phyloP scores from a whole-genome alignment of 2,888 invertebrate species.

The Eulithis prunata region DNA sequence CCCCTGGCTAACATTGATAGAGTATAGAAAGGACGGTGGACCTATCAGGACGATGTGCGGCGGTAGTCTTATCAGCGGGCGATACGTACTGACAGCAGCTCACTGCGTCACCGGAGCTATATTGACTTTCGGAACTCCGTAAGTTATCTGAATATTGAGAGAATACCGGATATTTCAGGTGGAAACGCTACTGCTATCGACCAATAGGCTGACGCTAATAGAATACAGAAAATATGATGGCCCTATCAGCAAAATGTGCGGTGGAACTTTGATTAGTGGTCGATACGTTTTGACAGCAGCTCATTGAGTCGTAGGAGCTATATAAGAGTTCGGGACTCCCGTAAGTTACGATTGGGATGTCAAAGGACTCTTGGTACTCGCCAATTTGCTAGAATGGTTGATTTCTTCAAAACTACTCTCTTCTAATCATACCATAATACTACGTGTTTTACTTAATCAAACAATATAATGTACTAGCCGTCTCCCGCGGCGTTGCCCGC shows the following conservation, averaged over 20 bases:
- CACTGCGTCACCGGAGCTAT: constrained; percentile 73
- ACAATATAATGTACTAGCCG: too few species aligned
- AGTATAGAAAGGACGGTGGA: constrained; percentile 68
- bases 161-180: constrained; percentile 42
- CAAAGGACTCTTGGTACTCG: too few species aligned
- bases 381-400: too few species aligned
- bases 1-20: constrained; percentile 83
- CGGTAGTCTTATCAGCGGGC: constrained; percentile 30
- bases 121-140: constrained; percentile 20
- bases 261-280: constrained; percentile 25
- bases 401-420: too few species aligned
- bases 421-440: too few species aligned
- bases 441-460: too few species aligned
- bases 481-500: too few species aligned
- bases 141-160: background rate
- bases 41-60: constrained; percentile 68
- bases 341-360: constrained; percentile 15
- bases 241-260: constrained; percentile 68
- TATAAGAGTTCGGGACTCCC: constrained; percentile 19
- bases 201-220: constrained; percentile 82
- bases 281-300: constrained; percentile 27
- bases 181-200: constrained; percentile 70
- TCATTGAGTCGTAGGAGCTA: constrained; percentile 1
- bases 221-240: constrained; percentile 70
- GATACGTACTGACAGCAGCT: constrained; percentile 59